A percentile compares a stretch with the other conserved stretches of the same genome.
These are phyloP conservation scores for Drosophila mimetica DNA, from an alignment of 2,888 invertebrate species.

Conservation along the genomic window DNA sequence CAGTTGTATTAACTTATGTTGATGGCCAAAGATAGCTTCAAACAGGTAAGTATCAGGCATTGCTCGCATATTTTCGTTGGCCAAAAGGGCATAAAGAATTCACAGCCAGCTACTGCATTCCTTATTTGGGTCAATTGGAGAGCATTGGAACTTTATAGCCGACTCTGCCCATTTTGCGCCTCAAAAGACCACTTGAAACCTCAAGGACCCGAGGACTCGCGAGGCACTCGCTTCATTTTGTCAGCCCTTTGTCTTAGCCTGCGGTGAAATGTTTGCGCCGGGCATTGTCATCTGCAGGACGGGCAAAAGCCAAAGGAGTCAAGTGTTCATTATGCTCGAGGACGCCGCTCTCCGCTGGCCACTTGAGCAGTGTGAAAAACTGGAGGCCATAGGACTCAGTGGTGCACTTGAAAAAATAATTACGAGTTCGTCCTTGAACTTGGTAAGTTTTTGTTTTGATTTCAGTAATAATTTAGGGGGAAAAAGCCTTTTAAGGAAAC, in stretches of 20 bases:
- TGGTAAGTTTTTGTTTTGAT: not conserved
- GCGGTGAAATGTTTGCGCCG: conserved; percentile 45
- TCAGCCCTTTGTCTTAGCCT: conserved; percentile 56
- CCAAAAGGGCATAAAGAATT: conserved; percentile 28
- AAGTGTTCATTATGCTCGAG: conserved; percentile 68
- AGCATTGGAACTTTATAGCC: conserved; percentile 33
- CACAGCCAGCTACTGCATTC: conserved; percentile 38
- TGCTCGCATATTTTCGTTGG: conserved; percentile 26
- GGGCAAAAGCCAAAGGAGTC: conserved; percentile 59
- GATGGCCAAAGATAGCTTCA: conserved; percentile 15
- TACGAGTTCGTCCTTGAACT: too few species aligned
- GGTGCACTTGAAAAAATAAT: conserved; percentile 15
- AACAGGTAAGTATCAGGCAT: conserved; percentile 31
- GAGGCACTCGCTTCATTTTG: conserved; percentile 48
- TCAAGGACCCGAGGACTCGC: conserved; percentile 38
- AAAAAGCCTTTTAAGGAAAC: not conserved
- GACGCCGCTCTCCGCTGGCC: conserved; percentile 36
- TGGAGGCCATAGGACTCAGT: conserved; percentile 30
- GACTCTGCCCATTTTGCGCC: conserved; percentile 36
- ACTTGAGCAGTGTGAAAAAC: conserved; percentile 54
- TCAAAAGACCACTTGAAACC: conserved; percentile 46
- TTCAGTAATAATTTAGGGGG: not conserved
- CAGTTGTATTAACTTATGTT: conserved; percentile 38
- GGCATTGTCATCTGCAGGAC: conserved; percentile 44
- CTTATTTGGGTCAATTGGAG: conserved; percentile 40